Conservation (phyloP, 2,888 invertebrate genomes). For the Diadromus collaris region DNA sequence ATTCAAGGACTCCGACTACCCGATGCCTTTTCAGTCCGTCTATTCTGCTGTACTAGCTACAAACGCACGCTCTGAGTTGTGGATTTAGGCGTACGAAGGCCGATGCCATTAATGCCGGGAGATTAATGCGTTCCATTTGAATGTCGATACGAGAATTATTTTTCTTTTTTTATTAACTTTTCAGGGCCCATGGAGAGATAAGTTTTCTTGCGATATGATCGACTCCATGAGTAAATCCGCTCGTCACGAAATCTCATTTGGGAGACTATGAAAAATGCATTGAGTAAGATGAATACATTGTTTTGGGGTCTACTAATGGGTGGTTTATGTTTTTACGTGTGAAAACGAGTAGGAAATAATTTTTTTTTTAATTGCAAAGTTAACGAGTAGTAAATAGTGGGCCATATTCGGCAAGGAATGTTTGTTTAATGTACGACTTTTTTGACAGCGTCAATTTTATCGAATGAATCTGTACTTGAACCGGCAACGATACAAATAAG, state of each 20-base stretch:
- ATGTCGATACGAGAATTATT: slow-evolving; percentile 32
- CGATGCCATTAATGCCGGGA: slow-evolving; percentile 4
- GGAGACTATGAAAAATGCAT: neutral
- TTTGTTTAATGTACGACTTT: neutral
- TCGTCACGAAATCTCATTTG: neutral
- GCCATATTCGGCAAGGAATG: neutral
- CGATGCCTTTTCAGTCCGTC: slow-evolving; percentile 42
- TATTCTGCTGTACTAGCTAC: slow-evolving; percentile 22
- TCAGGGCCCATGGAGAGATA: neutral
- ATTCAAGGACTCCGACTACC: slow-evolving; percentile 54
- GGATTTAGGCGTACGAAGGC: slow-evolving; percentile 64
- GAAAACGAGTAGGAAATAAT: neutral
- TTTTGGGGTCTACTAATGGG: too few species aligned
- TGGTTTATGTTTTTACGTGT: neutral
- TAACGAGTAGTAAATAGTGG: neutral
- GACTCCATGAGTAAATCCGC: neutral
- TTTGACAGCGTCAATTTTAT: neutral
- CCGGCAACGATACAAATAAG: too few species aligned
- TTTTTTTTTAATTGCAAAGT: neutral
- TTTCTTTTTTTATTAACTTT: neutral
- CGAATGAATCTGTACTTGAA: too few species aligned
- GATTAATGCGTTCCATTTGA: slow-evolving; percentile 40
- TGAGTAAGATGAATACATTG: too few species aligned
- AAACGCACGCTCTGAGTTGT: slow-evolving; percentile 41
- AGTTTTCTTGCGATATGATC: neutral